Evolutionary conservation across 92 coral and sea anemone species (phyloP).

Genomic region (Porites evermanni): DNA sequence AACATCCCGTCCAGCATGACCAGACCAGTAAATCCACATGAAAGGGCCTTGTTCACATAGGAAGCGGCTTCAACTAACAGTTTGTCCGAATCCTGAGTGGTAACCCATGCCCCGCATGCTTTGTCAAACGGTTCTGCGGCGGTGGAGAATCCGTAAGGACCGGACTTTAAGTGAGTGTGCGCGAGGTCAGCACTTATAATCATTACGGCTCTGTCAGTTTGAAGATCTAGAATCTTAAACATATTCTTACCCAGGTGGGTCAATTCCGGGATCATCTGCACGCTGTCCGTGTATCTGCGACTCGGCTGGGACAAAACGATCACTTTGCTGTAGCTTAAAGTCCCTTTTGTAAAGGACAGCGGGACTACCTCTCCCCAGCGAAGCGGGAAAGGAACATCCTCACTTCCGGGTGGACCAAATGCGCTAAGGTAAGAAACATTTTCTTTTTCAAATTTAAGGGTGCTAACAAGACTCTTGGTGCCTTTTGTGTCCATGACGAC

Average conservation of each 20-base stretch:
- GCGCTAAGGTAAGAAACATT: constrained; percentile 77
- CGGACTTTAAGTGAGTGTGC: constrained; percentile 78
- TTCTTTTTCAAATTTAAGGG: constrained; percentile 47
- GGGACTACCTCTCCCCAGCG: constrained; percentile 86
- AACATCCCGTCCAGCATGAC: constrained; percentile 82
- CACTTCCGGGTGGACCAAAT: constrained; percentile 79
- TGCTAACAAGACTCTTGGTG: constrained; percentile 52
- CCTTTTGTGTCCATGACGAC: constrained; percentile 70
- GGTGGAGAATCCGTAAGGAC: constrained; percentile 79
- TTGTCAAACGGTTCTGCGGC: constrained; percentile 85
- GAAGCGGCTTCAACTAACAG: constrained; percentile 66
- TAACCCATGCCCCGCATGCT: constrained; percentile 78
- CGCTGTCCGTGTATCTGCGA: constrained; percentile 77
- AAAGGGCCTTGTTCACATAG: constrained; percentile 72
- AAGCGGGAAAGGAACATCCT: constrained; percentile 71
- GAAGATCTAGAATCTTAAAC: constrained; percentile 36
- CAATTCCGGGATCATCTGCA: constrained; percentile 76
- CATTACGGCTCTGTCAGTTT: constrained; percentile 47
- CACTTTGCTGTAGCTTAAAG: constrained; percentile 50
- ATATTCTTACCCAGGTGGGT: constrained; percentile 63
- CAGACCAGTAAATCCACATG: constrained; percentile 82
- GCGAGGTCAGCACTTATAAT: constrained; percentile 81
- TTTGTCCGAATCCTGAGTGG: constrained; percentile 47
- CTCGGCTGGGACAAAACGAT: constrained; percentile 80
- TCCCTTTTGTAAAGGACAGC: constrained; percentile 57